These are phyloP conservation scores for Epizoanthus rinbou DNA, from an alignment of 92 coral and sea anemone species.

Conservation along the genomic window DNA sequence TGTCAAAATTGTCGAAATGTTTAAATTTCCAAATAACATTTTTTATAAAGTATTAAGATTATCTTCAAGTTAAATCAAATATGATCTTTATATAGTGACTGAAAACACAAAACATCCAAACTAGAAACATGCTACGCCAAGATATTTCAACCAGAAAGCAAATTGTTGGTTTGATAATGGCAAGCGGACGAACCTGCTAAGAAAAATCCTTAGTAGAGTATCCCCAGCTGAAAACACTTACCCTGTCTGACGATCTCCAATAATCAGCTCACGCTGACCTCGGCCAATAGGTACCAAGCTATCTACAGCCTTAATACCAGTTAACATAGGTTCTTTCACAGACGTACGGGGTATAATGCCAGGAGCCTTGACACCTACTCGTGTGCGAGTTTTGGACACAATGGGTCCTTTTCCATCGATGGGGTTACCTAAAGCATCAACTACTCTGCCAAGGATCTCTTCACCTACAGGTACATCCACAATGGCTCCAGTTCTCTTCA, in stretches of 20 bases:
- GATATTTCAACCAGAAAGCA: not conserved
- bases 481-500: conserved; percentile 99
- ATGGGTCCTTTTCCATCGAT: conserved; percentile 98
- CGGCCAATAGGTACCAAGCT: conserved; percentile 99
- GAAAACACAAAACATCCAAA: too few species aligned
- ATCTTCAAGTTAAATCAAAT: too few species aligned
- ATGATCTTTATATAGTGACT: too few species aligned
- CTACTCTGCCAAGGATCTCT: conserved; percentile 96
- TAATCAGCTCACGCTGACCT: conserved; percentile 99
- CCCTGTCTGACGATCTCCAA: conserved; percentile 99
- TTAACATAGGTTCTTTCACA: conserved; percentile 99
- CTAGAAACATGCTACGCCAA: too few species aligned
- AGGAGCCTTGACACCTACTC: conserved; percentile 98
- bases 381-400: conserved; percentile 61
- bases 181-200: not conserved
- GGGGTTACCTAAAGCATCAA: conserved; percentile 97
- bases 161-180: not conserved
- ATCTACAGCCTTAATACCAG: conserved; percentile 99
- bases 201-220: too few species aligned
- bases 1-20: too few species aligned
- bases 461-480: conserved; percentile 99
- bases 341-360: conserved; percentile 99
- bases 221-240: conserved; percentile 33
- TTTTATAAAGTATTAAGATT: too few species aligned
- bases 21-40: too few species aligned